Conservation (phyloP, 1,140 invertebrate species). For the Himalopsyche phryganea region DNA sequence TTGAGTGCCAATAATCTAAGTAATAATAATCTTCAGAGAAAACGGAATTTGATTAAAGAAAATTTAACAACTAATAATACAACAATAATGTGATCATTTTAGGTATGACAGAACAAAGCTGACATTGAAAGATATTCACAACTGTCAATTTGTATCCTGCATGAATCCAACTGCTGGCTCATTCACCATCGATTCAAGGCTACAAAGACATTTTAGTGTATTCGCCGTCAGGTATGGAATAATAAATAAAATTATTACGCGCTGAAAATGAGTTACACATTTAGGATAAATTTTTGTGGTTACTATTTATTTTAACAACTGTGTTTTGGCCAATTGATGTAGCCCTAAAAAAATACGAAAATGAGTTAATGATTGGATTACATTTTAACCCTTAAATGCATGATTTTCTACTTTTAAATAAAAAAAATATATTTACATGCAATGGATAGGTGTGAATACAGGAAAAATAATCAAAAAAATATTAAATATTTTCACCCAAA, state of each 20-base stretch:
- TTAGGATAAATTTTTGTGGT: background rate
- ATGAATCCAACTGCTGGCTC: constrained; percentile 97
- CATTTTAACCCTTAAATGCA: background rate
- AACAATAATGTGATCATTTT: too few species aligned
- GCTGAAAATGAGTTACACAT: background rate
- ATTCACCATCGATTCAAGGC: constrained; percentile 87
- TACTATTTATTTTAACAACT: background rate
- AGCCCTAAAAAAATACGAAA: too few species aligned
- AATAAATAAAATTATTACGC: background rate
- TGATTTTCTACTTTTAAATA: too few species aligned
- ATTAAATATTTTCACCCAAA: too few species aligned
- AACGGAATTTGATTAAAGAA: too few species aligned
- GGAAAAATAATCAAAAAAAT: too few species aligned
- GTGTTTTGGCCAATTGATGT: too few species aligned
- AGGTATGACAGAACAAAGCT: constrained; percentile 85
- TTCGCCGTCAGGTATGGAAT: constrained; percentile 74
- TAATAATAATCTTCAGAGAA: too few species aligned
- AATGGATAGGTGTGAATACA: too few species aligned
- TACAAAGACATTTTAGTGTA: constrained; percentile 91
- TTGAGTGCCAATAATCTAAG: too few species aligned
- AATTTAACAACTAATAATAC: too few species aligned
- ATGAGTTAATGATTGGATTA: background rate
- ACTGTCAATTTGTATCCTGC: constrained; percentile 90
- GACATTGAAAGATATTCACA: constrained; percentile 86
- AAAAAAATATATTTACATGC: too few species aligned